Percentiles rank a stretch among this genome's conserved stretches.
Evolutionary conservation across 30 jellyfish, hydroid and myxozoan genomes (phyloP).

Genomic region (Hydractinia symbiolongicarpus): DNA sequence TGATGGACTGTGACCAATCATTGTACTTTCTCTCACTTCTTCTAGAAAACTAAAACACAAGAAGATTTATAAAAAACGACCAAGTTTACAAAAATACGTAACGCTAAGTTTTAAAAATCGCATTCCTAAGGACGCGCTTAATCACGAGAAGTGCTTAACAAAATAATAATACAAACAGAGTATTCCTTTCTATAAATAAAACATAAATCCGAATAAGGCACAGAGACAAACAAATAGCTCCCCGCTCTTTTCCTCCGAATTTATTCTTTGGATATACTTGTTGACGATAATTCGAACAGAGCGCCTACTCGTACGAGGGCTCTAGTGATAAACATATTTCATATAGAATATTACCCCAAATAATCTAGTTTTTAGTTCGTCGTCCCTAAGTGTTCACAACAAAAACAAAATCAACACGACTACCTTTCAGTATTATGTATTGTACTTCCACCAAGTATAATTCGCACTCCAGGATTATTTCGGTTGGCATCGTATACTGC

Average conservation of each 20-base stretch:
- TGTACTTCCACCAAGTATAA: conserved; percentile 80
- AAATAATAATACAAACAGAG: too few species aligned
- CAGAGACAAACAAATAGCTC: too few species aligned
- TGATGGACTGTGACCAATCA: neutral
- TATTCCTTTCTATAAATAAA: too few species aligned
- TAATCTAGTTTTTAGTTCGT: neutral
- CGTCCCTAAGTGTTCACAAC: neutral
- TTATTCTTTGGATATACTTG: too few species aligned
- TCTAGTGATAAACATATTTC: too few species aligned
- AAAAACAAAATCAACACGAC: too few species aligned
- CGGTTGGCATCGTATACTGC: conserved; percentile 72
- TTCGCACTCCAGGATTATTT: conserved; percentile 85
- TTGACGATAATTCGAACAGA: too few species aligned
- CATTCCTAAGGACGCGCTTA: too few species aligned
- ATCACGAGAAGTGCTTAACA: too few species aligned
- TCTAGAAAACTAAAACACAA: neutral
- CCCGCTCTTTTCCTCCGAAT: too few species aligned
- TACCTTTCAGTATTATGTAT: conserved; percentile 88
- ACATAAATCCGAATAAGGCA: too few species aligned
- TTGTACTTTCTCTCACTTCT: neutral
- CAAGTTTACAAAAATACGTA: neutral
- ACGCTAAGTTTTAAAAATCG: neutral
- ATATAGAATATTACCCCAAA: neutral
- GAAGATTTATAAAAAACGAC: neutral
- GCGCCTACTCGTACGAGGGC: too few species aligned